Conservation (phyloP, 2,888 invertebrate species). For the Polydrusus pterygomalis region DNA sequence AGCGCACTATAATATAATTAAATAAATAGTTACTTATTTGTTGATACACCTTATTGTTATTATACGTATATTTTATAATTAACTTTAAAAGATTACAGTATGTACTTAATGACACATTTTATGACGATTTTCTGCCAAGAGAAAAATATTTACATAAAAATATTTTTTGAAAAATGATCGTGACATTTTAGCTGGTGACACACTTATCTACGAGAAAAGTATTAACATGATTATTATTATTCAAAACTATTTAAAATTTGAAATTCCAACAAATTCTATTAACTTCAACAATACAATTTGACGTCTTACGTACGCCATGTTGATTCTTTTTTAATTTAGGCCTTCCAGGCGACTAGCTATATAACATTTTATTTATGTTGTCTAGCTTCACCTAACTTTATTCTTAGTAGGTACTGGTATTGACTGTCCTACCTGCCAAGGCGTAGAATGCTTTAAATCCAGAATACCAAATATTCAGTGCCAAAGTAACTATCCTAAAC, state of each 20-base stretch:
- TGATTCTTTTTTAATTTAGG: no score
- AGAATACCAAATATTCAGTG: conserved; percentile 16
- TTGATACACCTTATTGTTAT: not conserved
- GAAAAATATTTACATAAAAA: no score
- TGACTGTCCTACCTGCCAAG: conserved; percentile 24
- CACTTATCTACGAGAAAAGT: no score
- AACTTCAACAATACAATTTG: no score
- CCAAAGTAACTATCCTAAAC: conserved; percentile 1
- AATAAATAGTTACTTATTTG: not conserved
- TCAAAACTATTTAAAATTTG: no score
- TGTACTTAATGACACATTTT: not conserved
- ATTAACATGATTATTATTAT: no score
- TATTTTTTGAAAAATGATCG: no score
- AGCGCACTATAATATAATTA: not conserved
- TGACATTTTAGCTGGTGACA: no score
- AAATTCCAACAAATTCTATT: no score
- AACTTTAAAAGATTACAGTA: not conserved
- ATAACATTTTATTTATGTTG: no score
- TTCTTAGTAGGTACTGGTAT: conserved; percentile 10
- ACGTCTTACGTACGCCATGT: no score
- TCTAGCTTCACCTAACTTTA: not conserved
- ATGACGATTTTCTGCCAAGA: not conserved
- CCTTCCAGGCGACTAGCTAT: no score
- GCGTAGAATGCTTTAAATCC: conserved; percentile 19
- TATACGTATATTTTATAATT: not conserved